A percentile compares a stretch with the other conserved stretches of the same genome.
Conservation (phyloP, 2,113 vertebrate species). For the Nycticryphes semicollaris region DNA sequence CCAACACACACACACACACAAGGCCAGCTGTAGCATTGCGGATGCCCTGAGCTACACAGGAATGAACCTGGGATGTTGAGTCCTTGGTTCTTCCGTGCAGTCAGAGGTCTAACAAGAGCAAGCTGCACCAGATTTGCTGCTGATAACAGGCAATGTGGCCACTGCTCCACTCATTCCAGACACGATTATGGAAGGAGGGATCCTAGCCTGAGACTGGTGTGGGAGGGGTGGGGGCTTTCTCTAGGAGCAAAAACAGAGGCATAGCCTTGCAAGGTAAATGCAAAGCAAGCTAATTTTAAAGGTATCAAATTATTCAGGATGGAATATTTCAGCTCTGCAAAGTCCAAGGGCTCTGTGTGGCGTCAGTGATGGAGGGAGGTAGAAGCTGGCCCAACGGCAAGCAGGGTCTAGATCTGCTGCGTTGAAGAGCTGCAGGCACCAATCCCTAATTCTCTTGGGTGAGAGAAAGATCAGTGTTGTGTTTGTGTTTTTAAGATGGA, state of each 20-base stretch:
- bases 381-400: background rate
- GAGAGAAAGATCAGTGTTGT: background rate
- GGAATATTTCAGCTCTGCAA: background rate
- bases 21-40: background rate
- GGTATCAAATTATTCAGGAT: background rate
- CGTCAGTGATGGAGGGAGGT: background rate
- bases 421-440: background rate
- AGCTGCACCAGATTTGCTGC: background rate
- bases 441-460: background rate
- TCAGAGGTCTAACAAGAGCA: background rate
- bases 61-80: background rate
- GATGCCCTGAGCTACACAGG: background rate
- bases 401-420: background rate
- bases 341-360: background rate
- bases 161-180: background rate
- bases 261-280: background rate
- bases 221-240: background rate
- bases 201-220: fast-evolving
- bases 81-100: background rate
- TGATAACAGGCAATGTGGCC: background rate
- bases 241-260: background rate
- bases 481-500: conserved; percentile 50
- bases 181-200: background rate
- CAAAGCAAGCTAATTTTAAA: background rate
- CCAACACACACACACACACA: too few species aligned